Evolutionary conservation across 2,888 invertebrate genomes (phyloP), one percentile per base, ranked within the genome.

Genomic region (Falcaria lacertinaria): DNA sequence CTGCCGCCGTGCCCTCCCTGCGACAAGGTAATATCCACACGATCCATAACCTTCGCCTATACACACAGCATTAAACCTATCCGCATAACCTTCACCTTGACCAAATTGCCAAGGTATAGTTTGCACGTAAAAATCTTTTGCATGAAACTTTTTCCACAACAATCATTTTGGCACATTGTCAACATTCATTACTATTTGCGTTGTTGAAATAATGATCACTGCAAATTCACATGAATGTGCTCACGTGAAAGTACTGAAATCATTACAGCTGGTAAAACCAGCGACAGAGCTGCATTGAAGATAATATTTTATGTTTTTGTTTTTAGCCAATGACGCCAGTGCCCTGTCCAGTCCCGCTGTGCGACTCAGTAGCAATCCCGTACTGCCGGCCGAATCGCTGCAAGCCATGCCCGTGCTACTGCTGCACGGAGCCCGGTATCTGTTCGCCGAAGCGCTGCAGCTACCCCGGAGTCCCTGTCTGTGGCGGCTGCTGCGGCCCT

Each of bases 401-500:
- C 64, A 90, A 88, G 69, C 90, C 91, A 1, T 91, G 91, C 55
- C 85, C 91, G 4, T 89, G 90, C 63, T 91, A 90, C 72, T 88
- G 90, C 69, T 89, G 86, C 54, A 79, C 79, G 0, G 82, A 83
- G 45, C 80, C 87, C 0, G 81, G 65, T 0, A 52, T 81, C 0
- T 84, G 84, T 48, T 64, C 62, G 1, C 80, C 83, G 2, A 85
- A 86, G 44, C 74, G 84, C 2, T 87, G 87, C 68, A 84, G 86
- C 46, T 86, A 77, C 52, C 83, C 88, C 4, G 87, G 87, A 14
- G 79, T 78, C 0, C 85, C 88, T 0, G 72, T 85, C 11, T 87
- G 87, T 43, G 57, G 68, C 4, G 69, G 80, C 3, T 66, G 54
- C 50, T 82, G 78, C 45, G 88, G 88, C 0, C 88, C 87, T 2